Evolutionary conservation across 2,888 invertebrate genomes (phyloP), one percentile per base, ranked within the genome.

Genomic region (Macropis europaea): DNA sequence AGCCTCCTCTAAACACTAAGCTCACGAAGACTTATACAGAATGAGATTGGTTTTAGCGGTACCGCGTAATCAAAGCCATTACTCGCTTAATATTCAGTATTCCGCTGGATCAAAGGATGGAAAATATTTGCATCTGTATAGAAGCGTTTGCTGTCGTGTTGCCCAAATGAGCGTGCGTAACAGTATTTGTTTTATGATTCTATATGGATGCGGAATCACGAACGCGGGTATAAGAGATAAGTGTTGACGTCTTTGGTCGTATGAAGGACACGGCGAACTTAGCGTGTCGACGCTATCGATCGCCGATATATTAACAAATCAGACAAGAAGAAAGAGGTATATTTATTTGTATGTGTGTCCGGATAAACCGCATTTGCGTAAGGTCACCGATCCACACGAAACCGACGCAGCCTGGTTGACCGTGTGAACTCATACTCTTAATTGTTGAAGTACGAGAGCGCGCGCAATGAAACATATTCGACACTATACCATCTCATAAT

Each of bases 61-160:
- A 53, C 26, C 6, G 36, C 36, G 11, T 32, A 60, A 70, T 1
- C 3, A 15, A 52, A 47, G 26, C 13, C 50, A 52, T 71, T 71
- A 61, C 71, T 73, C 45, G 42, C 47, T 73, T 71, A 73, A 73
- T 71, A 71, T 73, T 73, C 73, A 61, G 73, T 73, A 73, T 66
- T 73, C 28, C 57, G 15, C 45, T 50, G 48, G 19, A 52, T 42
- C n/a, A 36, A 54, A 42, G n/a, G n/a, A 32, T 26, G 24, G 38
- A 26, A 40, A 22, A 48, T 43, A 36, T 26, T 61, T 40, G 40
- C 30, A 70, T 59, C 36, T 24, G 34, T 61, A 48, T 64, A 45
- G 50, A 71, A 54, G 13, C 38, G 30, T 30, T 40, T 36, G 47
- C 66, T 57, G 52, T 52, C 50, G 28, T 15, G n/a, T 13, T 42